Conservation (phyloP, 2,113 vertebrate genomes). For the Carollia perspicillata region DNA sequence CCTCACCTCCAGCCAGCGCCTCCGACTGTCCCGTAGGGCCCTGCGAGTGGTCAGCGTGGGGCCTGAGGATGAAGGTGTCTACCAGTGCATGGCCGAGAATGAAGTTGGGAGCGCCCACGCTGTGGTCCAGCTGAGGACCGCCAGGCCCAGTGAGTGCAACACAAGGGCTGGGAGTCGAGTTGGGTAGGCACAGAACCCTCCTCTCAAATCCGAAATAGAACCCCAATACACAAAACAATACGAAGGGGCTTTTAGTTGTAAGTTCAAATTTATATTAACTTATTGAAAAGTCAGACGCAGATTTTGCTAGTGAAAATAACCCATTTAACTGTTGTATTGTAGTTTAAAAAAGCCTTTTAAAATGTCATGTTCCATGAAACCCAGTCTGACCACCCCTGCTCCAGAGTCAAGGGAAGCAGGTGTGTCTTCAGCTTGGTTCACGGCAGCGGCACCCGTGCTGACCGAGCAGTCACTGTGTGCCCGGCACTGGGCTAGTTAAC, state of each 20-base stretch:
- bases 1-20: slow-evolving; percentile 84
- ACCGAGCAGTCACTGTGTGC: neutral
- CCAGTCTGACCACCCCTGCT: neutral
- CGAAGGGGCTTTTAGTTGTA: neutral
- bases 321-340: neutral
- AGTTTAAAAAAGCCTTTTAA: neutral
- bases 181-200: too few species aligned
- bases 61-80: slow-evolving; percentile 93
- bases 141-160: slow-evolving; percentile 82
- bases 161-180: neutral
- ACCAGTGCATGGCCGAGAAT: slow-evolving; percentile 98
- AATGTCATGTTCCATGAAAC: neutral
- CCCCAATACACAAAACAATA: neutral
- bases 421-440: neutral
- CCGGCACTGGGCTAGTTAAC: neutral
- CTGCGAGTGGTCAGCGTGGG: slow-evolving; percentile 89
- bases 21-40: slow-evolving; percentile 82
- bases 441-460: fast-evolving
- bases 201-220: neutral
- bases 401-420: neutral
- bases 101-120: slow-evolving; percentile 94
- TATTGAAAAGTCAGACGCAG: neutral
- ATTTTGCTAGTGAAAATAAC: neutral
- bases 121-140: slow-evolving; percentile 88
- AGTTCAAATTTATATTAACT: neutral